phyloP scores from a whole-genome alignment of 2,888 invertebrate genomes.

The Volucella bombylans region DNA sequence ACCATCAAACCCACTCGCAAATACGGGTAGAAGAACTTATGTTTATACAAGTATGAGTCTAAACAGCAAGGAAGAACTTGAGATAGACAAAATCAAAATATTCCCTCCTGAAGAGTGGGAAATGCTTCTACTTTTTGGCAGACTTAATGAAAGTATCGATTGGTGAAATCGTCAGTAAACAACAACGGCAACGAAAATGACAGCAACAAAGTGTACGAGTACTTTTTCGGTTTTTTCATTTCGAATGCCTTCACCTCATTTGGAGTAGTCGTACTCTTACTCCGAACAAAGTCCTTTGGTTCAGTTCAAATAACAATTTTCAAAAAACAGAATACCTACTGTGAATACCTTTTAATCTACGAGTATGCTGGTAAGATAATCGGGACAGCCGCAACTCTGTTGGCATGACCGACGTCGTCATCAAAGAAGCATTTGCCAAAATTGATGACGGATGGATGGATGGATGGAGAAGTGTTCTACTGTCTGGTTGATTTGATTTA shows the following conservation, averaged over 20 bases:
- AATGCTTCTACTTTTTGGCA: slow-evolving; percentile 46
- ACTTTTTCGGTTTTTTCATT: slow-evolving; percentile 51
- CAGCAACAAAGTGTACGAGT: background rate
- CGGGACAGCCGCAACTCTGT: background rate
- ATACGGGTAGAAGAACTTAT: slow-evolving; percentile 13
- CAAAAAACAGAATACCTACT: background rate
- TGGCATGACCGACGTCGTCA: background rate
- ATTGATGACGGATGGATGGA: slow-evolving; percentile 19
- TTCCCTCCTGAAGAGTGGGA: slow-evolving; percentile 44
- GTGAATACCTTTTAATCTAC: slow-evolving; percentile 17
- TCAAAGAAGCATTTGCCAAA: slow-evolving; percentile 21
- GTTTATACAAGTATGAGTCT: background rate
- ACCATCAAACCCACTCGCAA: background rate
- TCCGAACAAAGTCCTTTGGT: background rate
- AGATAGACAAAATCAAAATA: slow-evolving; percentile 4
- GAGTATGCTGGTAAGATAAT: background rate
- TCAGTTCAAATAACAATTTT: slow-evolving; percentile 3
- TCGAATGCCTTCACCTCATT: slow-evolving; percentile 30
- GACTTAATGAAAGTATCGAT: slow-evolving; percentile 69
- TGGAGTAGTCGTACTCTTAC: background rate
- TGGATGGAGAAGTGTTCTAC: background rate
- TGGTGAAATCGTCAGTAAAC: slow-evolving; percentile 22
- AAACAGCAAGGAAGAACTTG: background rate
- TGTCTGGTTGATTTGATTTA: slow-evolving; percentile 35
- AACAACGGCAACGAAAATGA: slow-evolving; percentile 12